phyloP scores from a whole-genome alignment of 2,113 vertebrate genomes.

The Urocolius indicus region DNA sequence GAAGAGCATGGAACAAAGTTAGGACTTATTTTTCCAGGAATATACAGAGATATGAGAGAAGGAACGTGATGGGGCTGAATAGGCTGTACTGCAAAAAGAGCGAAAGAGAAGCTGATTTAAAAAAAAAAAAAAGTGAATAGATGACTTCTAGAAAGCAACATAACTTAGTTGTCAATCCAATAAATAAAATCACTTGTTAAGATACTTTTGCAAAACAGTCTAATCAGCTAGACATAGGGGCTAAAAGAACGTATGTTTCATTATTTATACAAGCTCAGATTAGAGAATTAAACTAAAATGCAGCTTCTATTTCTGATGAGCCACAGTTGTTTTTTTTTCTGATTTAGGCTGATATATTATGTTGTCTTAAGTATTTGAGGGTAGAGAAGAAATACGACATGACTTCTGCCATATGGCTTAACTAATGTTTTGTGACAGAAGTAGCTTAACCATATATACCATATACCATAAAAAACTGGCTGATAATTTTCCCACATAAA shows the following conservation, averaged over 20 bases:
- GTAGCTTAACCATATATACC: background rate
- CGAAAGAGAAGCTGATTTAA: background rate
- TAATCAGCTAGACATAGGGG: background rate
- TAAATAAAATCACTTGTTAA: background rate
- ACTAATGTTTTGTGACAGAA: background rate
- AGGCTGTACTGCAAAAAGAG: background rate
- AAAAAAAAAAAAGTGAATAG: background rate
- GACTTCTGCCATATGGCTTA: background rate
- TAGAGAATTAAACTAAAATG: background rate
- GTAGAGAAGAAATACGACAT: background rate
- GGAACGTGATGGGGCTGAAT: background rate
- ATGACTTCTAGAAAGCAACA: background rate
- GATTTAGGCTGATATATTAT: background rate
- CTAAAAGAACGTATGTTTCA: background rate
- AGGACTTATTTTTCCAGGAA: background rate
- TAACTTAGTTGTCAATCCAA: background rate
- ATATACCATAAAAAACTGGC: background rate
- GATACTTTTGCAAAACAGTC: background rate
- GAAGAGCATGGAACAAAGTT: background rate
- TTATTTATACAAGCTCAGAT: background rate
- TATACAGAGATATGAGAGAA: background rate
- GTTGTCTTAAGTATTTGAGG: background rate
- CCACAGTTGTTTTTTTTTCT: background rate
- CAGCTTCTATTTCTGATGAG: background rate
- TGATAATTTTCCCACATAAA: background rate